Evolutionary conservation across 2,888 invertebrate genomes (phyloP).

Genomic region (Brenthis daphne): DNA sequence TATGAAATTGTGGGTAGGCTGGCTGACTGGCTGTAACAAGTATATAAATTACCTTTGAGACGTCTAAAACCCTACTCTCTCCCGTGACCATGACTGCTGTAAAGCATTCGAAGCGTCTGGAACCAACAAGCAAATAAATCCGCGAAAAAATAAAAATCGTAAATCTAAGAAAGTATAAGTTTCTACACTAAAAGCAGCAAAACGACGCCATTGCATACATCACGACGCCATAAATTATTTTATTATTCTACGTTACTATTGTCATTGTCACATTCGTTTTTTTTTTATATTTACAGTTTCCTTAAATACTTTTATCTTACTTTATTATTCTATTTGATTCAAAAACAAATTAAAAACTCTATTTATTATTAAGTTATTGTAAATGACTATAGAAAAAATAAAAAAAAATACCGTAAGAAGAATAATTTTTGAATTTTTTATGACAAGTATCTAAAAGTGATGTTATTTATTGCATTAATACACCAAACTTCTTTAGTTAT

Average conservation of each 20-base stretch:
- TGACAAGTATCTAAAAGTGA: conserved; percentile 9
- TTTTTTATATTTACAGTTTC: conserved; percentile 48
- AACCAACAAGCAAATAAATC: too few species aligned
- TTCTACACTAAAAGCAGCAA: conserved; percentile 7
- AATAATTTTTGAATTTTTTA: conserved; percentile 18
- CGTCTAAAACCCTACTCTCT: too few species aligned
- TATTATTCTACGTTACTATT: conserved; percentile 62
- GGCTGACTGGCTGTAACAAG: too few species aligned
- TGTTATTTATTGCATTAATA: conserved; percentile 48
- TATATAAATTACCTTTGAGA: too few species aligned
- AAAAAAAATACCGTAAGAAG: conserved; percentile 3
- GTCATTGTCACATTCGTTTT: conserved; percentile 66
- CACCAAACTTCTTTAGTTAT: conserved; percentile 42
- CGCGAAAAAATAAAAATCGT: too few species aligned
- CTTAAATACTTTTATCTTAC: conserved; percentile 4
- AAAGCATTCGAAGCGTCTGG: too few species aligned
- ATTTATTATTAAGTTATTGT: too few species aligned
- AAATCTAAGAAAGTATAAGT: too few species aligned
- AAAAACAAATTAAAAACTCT: too few species aligned
- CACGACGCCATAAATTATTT: conserved; percentile 1
- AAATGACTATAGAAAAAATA: neutral
- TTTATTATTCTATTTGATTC: neutral
- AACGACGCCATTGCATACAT: conserved; percentile 14
- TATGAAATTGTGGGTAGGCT: too few species aligned
- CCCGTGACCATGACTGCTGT: too few species aligned